These are phyloP conservation scores for Vireo altiloquus DNA, from an alignment of 2,113 vertebrate genomes.

Conservation along the genomic window DNA sequence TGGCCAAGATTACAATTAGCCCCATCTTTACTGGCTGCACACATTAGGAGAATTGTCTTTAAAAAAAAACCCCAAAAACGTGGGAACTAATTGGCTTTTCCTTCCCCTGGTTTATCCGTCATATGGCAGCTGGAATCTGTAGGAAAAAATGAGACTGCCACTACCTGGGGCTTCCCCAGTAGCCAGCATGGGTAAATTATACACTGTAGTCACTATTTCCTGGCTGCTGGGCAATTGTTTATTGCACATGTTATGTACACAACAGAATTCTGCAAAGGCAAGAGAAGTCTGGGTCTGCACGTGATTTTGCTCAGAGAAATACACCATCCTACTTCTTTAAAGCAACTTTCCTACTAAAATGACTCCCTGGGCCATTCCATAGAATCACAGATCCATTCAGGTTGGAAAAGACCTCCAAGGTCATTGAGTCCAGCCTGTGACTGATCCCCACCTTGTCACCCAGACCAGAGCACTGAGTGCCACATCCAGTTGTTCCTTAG, in stretches of 20 bases:
- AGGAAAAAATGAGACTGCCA: not conserved
- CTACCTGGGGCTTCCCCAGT: not conserved
- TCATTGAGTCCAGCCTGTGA: not conserved
- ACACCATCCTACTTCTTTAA: not conserved
- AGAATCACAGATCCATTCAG: too few relatives aligned
- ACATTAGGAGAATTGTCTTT: not conserved
- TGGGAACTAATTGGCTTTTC: not conserved
- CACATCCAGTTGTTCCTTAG: accelerated
- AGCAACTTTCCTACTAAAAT: not conserved
- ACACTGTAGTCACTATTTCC: not conserved
- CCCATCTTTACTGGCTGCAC: not conserved
- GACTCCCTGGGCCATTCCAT: not conserved
- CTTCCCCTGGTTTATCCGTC: not conserved
- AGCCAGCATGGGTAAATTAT: not conserved
- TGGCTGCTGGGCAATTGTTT: not conserved
- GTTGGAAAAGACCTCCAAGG: not conserved
- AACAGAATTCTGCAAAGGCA: not conserved
- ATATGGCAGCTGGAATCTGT: not conserved
- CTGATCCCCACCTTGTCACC: not conserved
- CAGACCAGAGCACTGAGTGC: not conserved
- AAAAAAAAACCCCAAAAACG: not conserved
- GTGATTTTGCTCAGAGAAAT: not conserved
- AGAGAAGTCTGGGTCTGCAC: not conserved
- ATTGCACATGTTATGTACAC: not conserved
- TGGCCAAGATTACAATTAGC: not conserved